phyloP scores from a whole-genome alignment of 64 coral and sea anemone genomes.

The Montipora efflorescens region DNA sequence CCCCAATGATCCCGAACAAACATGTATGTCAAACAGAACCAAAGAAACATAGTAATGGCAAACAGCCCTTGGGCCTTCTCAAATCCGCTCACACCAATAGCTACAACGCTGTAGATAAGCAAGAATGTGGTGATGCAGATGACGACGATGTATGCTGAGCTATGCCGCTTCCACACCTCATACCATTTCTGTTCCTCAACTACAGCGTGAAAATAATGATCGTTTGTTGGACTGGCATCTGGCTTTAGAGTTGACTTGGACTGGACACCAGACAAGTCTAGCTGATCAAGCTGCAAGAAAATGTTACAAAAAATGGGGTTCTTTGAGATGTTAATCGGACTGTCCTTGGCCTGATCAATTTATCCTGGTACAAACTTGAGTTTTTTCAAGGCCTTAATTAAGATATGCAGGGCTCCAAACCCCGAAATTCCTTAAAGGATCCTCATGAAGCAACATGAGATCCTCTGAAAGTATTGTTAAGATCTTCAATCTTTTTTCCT shows the following conservation, averaged over 20 bases:
- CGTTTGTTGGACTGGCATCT: neutral
- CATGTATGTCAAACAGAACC: constrained; percentile 81
- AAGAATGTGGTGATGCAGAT: constrained; percentile 42
- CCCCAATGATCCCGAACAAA: constrained; percentile 84
- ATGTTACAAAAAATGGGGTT: no score
- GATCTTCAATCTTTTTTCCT: no score
- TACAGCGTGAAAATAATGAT: constrained; percentile 14
- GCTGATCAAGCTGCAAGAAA: constrained; percentile 72
- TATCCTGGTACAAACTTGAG: no score
- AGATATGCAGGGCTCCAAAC: no score
- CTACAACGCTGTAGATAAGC: constrained; percentile 73
- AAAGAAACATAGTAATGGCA: constrained; percentile 76
- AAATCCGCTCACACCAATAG: constrained; percentile 84
- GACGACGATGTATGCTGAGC: constrained; percentile 26
- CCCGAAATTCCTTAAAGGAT: no score
- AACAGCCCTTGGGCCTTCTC: constrained; percentile 80
- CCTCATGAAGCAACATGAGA: no score
- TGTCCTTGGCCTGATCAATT: no score
- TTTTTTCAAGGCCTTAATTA: no score
- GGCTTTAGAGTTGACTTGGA: constrained; percentile 50
- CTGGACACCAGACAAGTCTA: constrained; percentile 72
- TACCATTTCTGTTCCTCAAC: constrained; percentile 56
- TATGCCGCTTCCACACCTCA: constrained; percentile 72
- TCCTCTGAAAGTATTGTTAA: no score
- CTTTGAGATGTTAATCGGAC: no score